Percentiles rank a stretch among this genome's conserved stretches.
Conservation (phyloP, 2,888 invertebrate genomes). For the Drosophila tanythrix region DNA sequence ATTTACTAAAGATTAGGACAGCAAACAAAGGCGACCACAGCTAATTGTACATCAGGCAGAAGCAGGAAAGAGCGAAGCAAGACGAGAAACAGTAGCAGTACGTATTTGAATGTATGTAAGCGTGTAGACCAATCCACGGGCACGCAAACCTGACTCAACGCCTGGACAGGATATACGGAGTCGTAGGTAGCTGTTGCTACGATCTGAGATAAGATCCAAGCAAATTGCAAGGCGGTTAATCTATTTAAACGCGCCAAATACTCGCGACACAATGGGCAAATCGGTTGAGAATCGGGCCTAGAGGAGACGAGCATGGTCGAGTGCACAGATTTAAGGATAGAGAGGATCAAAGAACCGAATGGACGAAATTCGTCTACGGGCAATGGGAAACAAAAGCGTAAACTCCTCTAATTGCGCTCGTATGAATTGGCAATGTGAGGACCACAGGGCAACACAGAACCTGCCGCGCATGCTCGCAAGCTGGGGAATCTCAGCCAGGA, state of each 20-base stretch:
- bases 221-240: slow-evolving; percentile 85
- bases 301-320: slow-evolving; percentile 56
- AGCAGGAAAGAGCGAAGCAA: slow-evolving; percentile 38
- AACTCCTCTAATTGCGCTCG: slow-evolving; percentile 81
- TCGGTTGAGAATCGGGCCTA: slow-evolving; percentile 26
- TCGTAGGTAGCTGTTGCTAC: slow-evolving; percentile 42
- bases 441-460: slow-evolving; percentile 38
- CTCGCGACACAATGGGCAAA: slow-evolving; percentile 74
- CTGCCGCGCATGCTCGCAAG: slow-evolving; percentile 68
- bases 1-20: slow-evolving; percentile 84
- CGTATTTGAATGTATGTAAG: neutral
- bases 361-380: slow-evolving; percentile 60
- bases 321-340: slow-evolving; percentile 78
- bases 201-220: slow-evolving; percentile 70
- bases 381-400: slow-evolving; percentile 61
- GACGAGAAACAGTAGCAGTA: slow-evolving; percentile 19
- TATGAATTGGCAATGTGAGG: slow-evolving; percentile 48
- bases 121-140: slow-evolving; percentile 6
- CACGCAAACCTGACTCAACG: slow-evolving; percentile 49
- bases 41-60: slow-evolving; percentile 63
- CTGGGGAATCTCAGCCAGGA: slow-evolving; percentile 28
- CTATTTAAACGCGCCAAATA: slow-evolving; percentile 85
- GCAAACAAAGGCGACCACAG: slow-evolving; percentile 67
- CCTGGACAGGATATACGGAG: neutral
- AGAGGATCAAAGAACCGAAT: slow-evolving; percentile 72